Evolutionary conservation across 2,797 vertebrate species (phyloP).

Genomic region (Hippocampus kuda): DNA sequence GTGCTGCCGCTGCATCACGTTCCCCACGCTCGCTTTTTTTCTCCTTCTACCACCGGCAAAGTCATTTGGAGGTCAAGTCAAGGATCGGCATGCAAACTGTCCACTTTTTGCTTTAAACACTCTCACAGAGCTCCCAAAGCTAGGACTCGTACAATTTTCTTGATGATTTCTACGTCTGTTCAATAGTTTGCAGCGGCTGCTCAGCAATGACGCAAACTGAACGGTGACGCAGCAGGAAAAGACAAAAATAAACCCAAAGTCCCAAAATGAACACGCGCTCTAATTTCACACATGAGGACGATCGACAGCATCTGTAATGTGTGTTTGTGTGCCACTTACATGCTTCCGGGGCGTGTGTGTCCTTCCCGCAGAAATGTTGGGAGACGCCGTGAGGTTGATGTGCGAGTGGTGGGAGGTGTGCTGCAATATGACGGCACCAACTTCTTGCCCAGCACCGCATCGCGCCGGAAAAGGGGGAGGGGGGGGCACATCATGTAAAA

Average conservation of each 20-base stretch:
- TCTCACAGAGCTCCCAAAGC: not conserved
- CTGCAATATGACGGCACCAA: not conserved
- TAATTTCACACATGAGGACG: not conserved
- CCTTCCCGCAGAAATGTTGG: constrained; percentile 2
- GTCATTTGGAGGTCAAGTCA: constrained; percentile 51
- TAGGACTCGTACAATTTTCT: not conserved
- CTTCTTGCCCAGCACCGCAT: not conserved
- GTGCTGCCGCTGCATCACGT: constrained; percentile 43
- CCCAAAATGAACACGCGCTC: not conserved
- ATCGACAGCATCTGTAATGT: too few species aligned
- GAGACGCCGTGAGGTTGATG: not conserved
- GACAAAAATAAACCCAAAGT: not conserved
- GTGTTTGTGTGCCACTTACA: not conserved
- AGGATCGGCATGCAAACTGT: not conserved
- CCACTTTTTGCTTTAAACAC: not conserved
- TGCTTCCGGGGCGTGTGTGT: not conserved
- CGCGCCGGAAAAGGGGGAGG: not conserved
- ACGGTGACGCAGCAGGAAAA: not conserved
- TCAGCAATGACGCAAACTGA: not conserved
- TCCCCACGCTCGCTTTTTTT: not conserved
- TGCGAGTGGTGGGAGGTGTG: not conserved
- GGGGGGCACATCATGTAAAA: not conserved
- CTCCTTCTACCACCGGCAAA: constrained; percentile 37
- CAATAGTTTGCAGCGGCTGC: not conserved
- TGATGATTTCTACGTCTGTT: not conserved